phyloP scores from a whole-genome alignment of 2,888 invertebrate species.

The Phlogophora meticulosa region DNA sequence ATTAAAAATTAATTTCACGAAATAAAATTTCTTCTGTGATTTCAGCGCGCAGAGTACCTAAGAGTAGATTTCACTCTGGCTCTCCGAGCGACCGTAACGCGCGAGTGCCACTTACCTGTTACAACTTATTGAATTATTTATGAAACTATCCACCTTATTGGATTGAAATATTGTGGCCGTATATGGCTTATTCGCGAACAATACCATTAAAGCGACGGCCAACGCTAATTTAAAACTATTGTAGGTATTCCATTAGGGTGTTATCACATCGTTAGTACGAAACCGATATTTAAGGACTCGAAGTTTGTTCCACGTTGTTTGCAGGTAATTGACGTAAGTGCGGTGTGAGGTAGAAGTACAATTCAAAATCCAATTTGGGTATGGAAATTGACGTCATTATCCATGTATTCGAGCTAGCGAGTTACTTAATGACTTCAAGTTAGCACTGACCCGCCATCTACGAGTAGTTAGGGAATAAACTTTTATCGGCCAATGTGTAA shows the following conservation, averaged over 20 bases:
- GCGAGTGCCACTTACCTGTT: conserved; percentile 89
- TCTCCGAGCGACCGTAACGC: conserved; percentile 85
- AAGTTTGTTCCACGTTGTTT: conserved; percentile 58
- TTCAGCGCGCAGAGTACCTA: conserved; percentile 71
- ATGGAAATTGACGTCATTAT: conserved; percentile 67
- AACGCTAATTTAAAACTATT: conserved; percentile 61
- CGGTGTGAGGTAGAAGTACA: conserved; percentile 49
- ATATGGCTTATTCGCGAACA: conserved; percentile 74
- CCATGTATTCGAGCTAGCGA: conserved; percentile 58
- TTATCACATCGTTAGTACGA: conserved; percentile 42
- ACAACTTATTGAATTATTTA: conserved; percentile 90
- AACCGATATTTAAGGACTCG: conserved; percentile 49
- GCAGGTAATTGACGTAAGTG: conserved; percentile 46
- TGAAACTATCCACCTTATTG: conserved; percentile 88
- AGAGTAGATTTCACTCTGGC: conserved; percentile 75
- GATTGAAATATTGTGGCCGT: conserved; percentile 84
- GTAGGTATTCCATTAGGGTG: conserved; percentile 31
- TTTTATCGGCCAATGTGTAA: conserved; percentile 88
- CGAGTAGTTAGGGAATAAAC: conserved; percentile 80
- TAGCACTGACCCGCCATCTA: conserved; percentile 66
- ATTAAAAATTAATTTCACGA: conserved; percentile 84
- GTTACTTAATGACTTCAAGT: conserved; percentile 70
- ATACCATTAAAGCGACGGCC: conserved; percentile 71
- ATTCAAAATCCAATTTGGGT: conserved; percentile 69
- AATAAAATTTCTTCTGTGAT: conserved; percentile 84